phyloP scores from a whole-genome alignment of 1,140 invertebrate genomes.

The Helicoverpa zea region DNA sequence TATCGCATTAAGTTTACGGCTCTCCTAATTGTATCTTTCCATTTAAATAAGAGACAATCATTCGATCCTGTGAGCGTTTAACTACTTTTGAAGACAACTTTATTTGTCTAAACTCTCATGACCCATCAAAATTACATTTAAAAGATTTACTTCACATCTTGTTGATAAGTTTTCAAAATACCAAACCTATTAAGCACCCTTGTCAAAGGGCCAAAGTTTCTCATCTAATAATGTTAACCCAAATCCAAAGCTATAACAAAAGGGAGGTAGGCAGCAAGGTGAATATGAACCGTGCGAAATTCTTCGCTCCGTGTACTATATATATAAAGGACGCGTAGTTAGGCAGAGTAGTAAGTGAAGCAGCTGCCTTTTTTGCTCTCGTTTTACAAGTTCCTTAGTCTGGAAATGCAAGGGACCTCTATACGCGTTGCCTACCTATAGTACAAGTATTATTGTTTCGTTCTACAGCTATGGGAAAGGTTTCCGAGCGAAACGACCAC shows the following conservation, averaged over 20 bases:
- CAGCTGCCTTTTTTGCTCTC: conserved; percentile 75
- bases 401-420: conserved; percentile 73
- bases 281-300: conserved; percentile 34
- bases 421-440: conserved; percentile 1
- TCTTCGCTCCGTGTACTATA: neutral
- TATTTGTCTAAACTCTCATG: neutral
- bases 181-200: no score
- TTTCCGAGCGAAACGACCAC: conserved; percentile 40
- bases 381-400: conserved; percentile 69
- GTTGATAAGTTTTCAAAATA: no score
- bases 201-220: neutral
- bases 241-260: conserved; percentile 11
- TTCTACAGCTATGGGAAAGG: conserved; percentile 61
- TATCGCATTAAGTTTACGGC: conserved; percentile 67
- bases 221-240: conserved; percentile 8
- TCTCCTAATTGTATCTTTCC: conserved; percentile 33
- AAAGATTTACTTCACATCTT: neutral
- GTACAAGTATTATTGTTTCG: conserved; percentile 74
- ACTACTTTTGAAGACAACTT: neutral
- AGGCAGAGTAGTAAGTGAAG: conserved; percentile 77
- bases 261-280: conserved; percentile 16
- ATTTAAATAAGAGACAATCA: conserved; percentile 2
- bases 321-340: conserved; percentile 56
- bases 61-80: neutral
- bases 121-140: no score